phyloP scores from a whole-genome alignment of 2,797 vertebrate genomes.

The Anguilla obscura region DNA sequence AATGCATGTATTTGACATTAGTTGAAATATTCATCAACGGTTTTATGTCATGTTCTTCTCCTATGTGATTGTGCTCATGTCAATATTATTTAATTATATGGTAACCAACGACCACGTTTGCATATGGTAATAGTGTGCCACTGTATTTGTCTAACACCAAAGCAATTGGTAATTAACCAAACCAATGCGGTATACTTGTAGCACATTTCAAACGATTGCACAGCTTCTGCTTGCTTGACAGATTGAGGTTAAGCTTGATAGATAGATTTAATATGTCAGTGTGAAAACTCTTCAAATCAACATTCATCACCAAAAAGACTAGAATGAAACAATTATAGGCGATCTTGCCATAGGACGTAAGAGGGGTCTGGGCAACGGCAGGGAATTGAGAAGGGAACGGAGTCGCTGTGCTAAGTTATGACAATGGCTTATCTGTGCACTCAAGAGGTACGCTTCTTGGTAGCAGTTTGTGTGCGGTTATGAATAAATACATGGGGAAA shows the following conservation, averaged over 20 bases:
- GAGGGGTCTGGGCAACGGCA: too few relatives aligned
- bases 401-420: background rate
- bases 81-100: background rate
- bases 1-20: background rate
- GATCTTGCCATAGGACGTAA: background rate
- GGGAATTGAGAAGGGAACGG: background rate
- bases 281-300: conserved; percentile 9
- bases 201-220: background rate
- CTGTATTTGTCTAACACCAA: background rate
- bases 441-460: background rate
- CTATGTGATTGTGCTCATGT: background rate
- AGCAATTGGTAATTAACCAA: background rate
- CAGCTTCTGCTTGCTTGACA: background rate
- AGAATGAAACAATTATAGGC: background rate
- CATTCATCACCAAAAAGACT: background rate
- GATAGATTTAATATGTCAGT: background rate
- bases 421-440: background rate
- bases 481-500: conserved; percentile 13
- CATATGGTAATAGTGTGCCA: background rate
- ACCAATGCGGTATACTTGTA: background rate
- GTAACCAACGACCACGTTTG: background rate
- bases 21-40: background rate
- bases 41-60: background rate
- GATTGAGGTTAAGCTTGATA: conserved; percentile 7
- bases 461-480: background rate